These are phyloP conservation scores for Ephestia elutella DNA, from an alignment of 1,140 invertebrate genomes.

Conservation along the genomic window DNA sequence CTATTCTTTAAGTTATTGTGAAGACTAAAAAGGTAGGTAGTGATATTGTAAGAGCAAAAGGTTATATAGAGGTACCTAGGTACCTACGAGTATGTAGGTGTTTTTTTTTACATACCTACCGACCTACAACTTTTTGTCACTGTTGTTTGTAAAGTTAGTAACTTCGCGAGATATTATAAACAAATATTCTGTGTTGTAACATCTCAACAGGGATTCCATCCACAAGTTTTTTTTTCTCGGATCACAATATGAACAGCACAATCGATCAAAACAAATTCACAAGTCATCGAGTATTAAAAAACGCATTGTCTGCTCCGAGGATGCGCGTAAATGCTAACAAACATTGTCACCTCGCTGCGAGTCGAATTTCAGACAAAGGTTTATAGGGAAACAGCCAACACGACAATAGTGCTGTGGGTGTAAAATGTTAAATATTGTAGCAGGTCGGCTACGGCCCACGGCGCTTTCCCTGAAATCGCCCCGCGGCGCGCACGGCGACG, in stretches of 20 bases:
- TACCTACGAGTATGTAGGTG: too few relatives aligned
- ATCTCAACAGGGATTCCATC: slow-evolving; percentile 31
- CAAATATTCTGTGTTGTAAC: neutral
- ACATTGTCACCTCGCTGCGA: slow-evolving; percentile 67
- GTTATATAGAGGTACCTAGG: too few relatives aligned
- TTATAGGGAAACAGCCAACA: slow-evolving; percentile 43
- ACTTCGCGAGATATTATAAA: too few relatives aligned
- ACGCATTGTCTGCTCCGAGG: slow-evolving; percentile 57
- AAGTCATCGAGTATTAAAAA: slow-evolving; percentile 72
- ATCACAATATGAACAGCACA: slow-evolving; percentile 33
- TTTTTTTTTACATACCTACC: too few relatives aligned
- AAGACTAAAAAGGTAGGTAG: too few relatives aligned
- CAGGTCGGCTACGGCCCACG: slow-evolving; percentile 36
- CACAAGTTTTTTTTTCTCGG: slow-evolving; percentile 35
- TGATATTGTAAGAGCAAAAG: too few relatives aligned
- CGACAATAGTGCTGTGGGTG: slow-evolving; percentile 58
- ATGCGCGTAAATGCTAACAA: slow-evolving; percentile 62
- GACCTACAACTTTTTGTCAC: too few relatives aligned
- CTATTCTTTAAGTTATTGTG: too few relatives aligned
- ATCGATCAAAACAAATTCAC: slow-evolving; percentile 72
- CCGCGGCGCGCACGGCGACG: slow-evolving; percentile 66
- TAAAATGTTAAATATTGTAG: slow-evolving; percentile 63
- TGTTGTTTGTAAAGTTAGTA: too few relatives aligned
- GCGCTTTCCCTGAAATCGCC: slow-evolving; percentile 60
- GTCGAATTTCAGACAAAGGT: slow-evolving; percentile 57